Evolutionary conservation across 2,113 vertebrate species (phyloP).

Genomic region (cattle (Bos taurus)): ARS-UCD2.0 NC_037346.1:42293001-42293500

Average conservation of each 20-base stretch:
- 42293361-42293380: neutral
- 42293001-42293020: neutral
- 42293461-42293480: neutral
- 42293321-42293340: neutral
- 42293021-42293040: neutral
- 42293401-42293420: neutral
- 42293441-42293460: neutral
- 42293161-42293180: neutral
- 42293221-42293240: neutral
- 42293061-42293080: neutral
- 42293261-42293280: neutral
- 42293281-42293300: neutral
- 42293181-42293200: neutral
- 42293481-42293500: neutral
- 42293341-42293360: neutral
- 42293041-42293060: accelerated
- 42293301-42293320: neutral
- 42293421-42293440: neutral
- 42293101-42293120: neutral
- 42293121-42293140: neutral
- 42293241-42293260: neutral
- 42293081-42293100: neutral
- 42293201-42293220: neutral
- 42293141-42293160: neutral
- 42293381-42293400: neutral